These are phyloP conservation scores for Pseudomyrmex sp. DNA, from an alignment of 1,140 invertebrate genomes.

Conservation along the genomic window DNA sequence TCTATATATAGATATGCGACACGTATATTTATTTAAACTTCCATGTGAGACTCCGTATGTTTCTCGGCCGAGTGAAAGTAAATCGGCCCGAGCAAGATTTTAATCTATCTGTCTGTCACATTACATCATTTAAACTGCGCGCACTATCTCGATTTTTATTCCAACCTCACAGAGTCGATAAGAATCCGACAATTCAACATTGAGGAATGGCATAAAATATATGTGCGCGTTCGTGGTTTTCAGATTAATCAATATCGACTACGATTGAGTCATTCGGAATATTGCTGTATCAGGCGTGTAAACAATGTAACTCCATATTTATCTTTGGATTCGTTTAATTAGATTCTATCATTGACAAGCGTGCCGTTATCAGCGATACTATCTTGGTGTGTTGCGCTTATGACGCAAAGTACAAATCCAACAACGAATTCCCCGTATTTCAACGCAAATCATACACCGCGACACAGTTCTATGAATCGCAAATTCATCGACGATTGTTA, in stretches of 20 bases:
- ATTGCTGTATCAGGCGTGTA: constrained; percentile 13
- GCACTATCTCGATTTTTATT: background rate
- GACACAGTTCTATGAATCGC: constrained; percentile 31
- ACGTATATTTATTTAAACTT: background rate
- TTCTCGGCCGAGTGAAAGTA: background rate
- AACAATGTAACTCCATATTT: constrained; percentile 44
- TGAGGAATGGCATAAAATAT: background rate
- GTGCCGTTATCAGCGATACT: constrained; percentile 28
- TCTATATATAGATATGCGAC: too few species aligned
- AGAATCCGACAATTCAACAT: background rate
- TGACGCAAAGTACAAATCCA: constrained; percentile 43
- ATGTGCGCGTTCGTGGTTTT: background rate
- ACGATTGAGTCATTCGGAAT: constrained; percentile 32
- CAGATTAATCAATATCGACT: constrained; percentile 8
- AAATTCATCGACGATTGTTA: constrained; percentile 8
- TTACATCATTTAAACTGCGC: background rate
- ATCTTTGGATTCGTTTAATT: constrained; percentile 48
- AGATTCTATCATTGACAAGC: constrained; percentile 30
- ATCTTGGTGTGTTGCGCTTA: constrained; percentile 1
- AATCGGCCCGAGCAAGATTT: constrained; percentile 29
- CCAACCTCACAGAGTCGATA: background rate
- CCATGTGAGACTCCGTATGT: background rate
- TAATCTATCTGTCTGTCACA: background rate
- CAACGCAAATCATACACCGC: constrained; percentile 9
- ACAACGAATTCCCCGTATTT: constrained; percentile 36